A percentile compares a stretch with the other conserved stretches of the same genome.
Conservation (phyloP, 2,888 invertebrate species). For the Ophion obscuratus region DNA sequence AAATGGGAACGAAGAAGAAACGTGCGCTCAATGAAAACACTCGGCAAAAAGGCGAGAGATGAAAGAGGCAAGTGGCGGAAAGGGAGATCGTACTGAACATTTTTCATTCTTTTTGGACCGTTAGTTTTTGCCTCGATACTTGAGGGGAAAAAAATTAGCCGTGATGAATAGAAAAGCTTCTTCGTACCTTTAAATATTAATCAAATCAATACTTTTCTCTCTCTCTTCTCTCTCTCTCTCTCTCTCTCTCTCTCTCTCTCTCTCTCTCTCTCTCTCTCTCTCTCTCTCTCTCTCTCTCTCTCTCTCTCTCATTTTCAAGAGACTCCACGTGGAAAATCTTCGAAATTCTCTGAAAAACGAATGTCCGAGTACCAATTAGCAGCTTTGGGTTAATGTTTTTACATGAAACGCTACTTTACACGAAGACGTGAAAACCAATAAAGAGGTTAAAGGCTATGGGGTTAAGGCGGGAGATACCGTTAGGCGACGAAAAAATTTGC, state of each 20-base stretch:
- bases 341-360: not conserved
- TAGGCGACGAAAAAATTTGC: too few species aligned
- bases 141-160: too few species aligned
- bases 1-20: conserved; percentile 25
- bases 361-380: not conserved
- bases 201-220: not conserved
- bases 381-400: conserved; percentile 35
- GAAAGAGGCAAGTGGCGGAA: conserved; percentile 3
- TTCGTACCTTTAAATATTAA: too few species aligned
- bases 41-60: conserved; percentile 18
- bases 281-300: too few species aligned
- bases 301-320: too few species aligned
- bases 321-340: not conserved
- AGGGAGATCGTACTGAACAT: conserved; percentile 14
- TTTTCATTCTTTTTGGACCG: not conserved
- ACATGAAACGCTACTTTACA: conserved; percentile 75
- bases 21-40: not conserved
- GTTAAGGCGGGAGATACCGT: conserved; percentile 3
- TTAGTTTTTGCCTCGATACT: not conserved
- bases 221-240: too few species aligned
- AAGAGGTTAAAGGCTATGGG: conserved; percentile 66
- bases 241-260: too few species aligned
- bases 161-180: too few species aligned
- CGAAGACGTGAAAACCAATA: conserved; percentile 55
- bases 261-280: too few species aligned